phyloP scores from a whole-genome alignment of 2,797 vertebrate genomes.

The Sebastes flavidus region DNA sequence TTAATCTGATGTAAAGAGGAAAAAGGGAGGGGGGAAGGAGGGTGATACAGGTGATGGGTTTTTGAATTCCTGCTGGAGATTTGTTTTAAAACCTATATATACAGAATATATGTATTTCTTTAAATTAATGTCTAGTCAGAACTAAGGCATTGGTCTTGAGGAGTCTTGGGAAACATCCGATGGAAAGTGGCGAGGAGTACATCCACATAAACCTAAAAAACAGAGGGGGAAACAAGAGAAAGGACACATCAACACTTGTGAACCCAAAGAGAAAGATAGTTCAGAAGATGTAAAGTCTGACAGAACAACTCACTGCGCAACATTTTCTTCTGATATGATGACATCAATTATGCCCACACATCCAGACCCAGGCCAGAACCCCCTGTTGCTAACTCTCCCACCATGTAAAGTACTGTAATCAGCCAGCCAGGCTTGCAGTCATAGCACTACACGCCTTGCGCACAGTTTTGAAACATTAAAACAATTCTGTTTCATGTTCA shows the following conservation, averaged over 20 bases:
- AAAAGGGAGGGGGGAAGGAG: not conserved
- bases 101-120: not conserved
- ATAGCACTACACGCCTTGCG: not conserved
- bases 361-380: not conserved
- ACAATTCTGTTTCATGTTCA: not conserved
- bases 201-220: not conserved
- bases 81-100: not conserved
- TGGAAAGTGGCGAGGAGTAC: not conserved
- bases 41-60: not conserved
- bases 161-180: slow-evolving; percentile 8
- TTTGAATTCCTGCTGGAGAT: not conserved
- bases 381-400: slow-evolving; percentile 1
- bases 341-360: slow-evolving; percentile 3
- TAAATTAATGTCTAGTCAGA: not conserved
- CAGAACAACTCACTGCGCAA: not conserved
- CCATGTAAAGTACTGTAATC: not conserved
- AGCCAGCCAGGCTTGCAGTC: not conserved
- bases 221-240: not conserved
- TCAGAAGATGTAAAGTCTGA: not conserved
- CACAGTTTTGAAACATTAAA: not conserved
- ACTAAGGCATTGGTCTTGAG: slow-evolving; percentile 45
- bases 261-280: not conserved
- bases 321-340: slow-evolving; percentile 4
- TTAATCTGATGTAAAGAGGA: slow-evolving; percentile 15
- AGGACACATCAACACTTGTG: not conserved